phyloP scores from a whole-genome alignment of 1,140 invertebrate genomes.

The Neodiprion virginianus region DNA sequence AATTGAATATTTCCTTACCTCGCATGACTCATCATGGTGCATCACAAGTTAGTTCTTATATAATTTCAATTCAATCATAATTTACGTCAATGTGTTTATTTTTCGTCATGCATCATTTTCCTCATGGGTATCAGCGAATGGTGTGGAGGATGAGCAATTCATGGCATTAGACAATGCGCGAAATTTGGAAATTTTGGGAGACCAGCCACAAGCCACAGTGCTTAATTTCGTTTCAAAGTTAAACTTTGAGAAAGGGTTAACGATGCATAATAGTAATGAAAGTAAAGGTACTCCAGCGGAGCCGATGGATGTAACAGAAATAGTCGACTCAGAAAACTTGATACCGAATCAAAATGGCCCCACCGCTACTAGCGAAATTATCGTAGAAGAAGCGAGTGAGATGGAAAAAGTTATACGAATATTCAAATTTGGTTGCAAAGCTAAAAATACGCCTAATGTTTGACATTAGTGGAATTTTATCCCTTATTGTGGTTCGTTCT shows the following conservation, averaged over 20 bases:
- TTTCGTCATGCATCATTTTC: conserved; percentile 1
- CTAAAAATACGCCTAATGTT: not conserved
- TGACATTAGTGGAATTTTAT: not conserved
- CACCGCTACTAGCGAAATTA: not conserved
- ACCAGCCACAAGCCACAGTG: not conserved
- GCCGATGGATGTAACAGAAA: not conserved
- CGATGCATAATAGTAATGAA: not conserved
- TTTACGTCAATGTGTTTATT: conserved; percentile 1
- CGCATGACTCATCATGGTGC: conserved; percentile 1
- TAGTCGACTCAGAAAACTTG: not conserved
- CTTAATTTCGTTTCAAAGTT: conserved; percentile 1
- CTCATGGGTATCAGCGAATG: not conserved
- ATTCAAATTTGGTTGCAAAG: not conserved
- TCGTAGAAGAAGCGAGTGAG: not conserved
- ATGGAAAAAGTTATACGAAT: not conserved
- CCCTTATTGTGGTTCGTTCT: not conserved
- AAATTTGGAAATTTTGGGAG: not conserved
- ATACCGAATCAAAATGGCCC: not conserved
- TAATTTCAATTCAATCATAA: conserved; percentile 8
- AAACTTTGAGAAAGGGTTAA: not conserved
- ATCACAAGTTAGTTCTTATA: conserved; percentile 1
- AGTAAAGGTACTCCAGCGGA: not conserved
- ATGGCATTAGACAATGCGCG: conserved; percentile 3
- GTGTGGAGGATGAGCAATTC: conserved; percentile 1
- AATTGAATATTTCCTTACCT: conserved; percentile 3